These are phyloP conservation scores for Lagodon rhomboides DNA, from an alignment of 2,797 vertebrate genomes.

Conservation along the genomic window DNA sequence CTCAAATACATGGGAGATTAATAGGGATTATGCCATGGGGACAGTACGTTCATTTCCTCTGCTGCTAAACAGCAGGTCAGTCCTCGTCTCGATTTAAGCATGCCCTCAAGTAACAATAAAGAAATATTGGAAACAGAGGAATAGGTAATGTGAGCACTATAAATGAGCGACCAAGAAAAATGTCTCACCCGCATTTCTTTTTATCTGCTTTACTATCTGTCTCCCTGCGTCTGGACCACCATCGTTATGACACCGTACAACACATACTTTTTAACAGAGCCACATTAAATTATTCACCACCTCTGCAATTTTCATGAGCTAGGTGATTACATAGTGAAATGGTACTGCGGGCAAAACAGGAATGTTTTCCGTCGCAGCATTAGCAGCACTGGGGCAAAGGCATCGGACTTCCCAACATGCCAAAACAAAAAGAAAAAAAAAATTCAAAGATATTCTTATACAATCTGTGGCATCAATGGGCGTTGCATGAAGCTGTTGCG, in stretches of 20 bases:
- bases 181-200: conserved; percentile 60
- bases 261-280: conserved; percentile 81
- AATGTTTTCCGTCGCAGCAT: conserved; percentile 72
- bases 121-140: conserved; percentile 64
- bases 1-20: conserved; percentile 24
- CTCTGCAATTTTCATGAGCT: conserved; percentile 84
- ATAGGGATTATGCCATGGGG: conserved; percentile 39
- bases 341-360: conserved; percentile 79
- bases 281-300: conserved; percentile 84
- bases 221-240: conserved; percentile 59
- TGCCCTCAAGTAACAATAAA: conserved; percentile 66
- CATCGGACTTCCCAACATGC: conserved; percentile 35
- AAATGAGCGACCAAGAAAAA: conserved; percentile 73
- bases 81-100: conserved; percentile 57
- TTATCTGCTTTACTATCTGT: conserved; percentile 60
- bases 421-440: conserved; percentile 6
- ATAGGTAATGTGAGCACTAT: conserved; percentile 59
- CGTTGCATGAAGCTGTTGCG: conserved; percentile 21
- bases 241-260: conserved; percentile 77
- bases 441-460: conserved; percentile 60
- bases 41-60: conserved; percentile 12
- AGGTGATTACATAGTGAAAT: conserved; percentile 86
- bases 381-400: conserved; percentile 39
- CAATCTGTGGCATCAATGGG: conserved; percentile 22
- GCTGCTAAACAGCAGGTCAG: conserved; percentile 14